These are phyloP conservation scores for Diuraphis noxia DNA, from an alignment of 1,140 invertebrate genomes.

Conservation along the genomic window DNA sequence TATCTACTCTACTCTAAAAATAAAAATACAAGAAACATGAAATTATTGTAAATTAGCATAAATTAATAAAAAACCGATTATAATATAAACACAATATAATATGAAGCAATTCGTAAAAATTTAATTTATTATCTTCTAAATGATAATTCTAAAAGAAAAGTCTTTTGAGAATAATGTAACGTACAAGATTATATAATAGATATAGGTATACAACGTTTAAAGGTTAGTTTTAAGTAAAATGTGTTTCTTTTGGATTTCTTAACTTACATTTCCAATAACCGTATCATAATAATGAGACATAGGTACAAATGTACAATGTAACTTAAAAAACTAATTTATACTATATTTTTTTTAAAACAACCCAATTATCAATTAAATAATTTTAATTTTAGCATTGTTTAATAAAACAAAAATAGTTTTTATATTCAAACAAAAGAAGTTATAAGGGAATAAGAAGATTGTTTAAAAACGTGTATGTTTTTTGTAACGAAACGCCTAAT, in stretches of 20 bases:
- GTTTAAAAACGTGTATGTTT: slow-evolving; percentile 33
- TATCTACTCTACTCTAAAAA: background rate
- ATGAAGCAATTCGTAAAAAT: background rate
- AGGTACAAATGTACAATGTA: background rate
- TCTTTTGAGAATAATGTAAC: background rate
- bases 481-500: slow-evolving; percentile 43
- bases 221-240: background rate
- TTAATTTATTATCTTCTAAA: background rate
- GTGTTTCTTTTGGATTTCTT: background rate
- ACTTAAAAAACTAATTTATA: background rate
- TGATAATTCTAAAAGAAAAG: background rate
- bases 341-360: background rate
- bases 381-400: background rate
- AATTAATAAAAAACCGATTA: background rate
- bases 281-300: background rate
- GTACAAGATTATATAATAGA: too few species aligned
- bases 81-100: background rate
- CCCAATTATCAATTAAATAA: background rate
- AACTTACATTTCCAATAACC: background rate
- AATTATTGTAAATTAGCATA: background rate
- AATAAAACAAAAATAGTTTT: background rate
- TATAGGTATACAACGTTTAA: too few species aligned
- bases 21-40: background rate
- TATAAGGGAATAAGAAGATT: background rate
- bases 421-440: background rate